Conservation (phyloP, 2,888 invertebrate genomes). For the Zaprionus obscuricornis region DNA sequence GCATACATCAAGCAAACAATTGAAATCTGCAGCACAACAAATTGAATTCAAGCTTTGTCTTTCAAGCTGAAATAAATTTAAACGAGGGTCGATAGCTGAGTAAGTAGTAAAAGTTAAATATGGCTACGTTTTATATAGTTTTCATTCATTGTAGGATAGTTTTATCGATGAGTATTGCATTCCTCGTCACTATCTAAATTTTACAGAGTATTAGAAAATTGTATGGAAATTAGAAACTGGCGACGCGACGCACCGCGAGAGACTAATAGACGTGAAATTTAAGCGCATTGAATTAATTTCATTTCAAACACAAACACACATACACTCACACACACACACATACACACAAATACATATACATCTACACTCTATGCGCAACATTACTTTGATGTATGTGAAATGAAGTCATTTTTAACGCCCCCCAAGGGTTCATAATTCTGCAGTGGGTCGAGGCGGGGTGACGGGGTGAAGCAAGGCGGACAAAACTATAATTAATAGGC, state of each 20-base stretch:
- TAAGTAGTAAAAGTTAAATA: no score
- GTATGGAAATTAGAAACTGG: conserved; percentile 70
- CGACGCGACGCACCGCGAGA: conserved; percentile 56
- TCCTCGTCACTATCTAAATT: no score
- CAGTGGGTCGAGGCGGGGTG: background rate
- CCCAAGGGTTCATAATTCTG: background rate
- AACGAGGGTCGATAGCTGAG: no score
- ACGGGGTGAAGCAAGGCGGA: conserved; percentile 8
- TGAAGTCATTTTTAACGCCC: conserved; percentile 58
- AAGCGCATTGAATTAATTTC: conserved; percentile 78
- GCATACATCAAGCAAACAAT: no score
- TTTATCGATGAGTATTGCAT: no score
- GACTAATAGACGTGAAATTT: conserved; percentile 79
- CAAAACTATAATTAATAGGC: conserved; percentile 75
- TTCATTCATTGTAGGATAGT: no score
- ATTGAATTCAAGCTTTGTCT: no score
- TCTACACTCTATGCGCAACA: no score
- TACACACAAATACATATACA: conserved; percentile 11
- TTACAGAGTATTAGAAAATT: conserved; percentile 9
- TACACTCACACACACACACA: conserved; percentile 6
- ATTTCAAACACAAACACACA: conserved; percentile 3
- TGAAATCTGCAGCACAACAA: no score
- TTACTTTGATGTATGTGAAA: conserved; percentile 26
- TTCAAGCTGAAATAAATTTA: no score
- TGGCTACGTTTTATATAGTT: no score